Base-by-base conservation (phyloP, 2,113 vertebrate species). In the Callopanchax toddi region DNA sequence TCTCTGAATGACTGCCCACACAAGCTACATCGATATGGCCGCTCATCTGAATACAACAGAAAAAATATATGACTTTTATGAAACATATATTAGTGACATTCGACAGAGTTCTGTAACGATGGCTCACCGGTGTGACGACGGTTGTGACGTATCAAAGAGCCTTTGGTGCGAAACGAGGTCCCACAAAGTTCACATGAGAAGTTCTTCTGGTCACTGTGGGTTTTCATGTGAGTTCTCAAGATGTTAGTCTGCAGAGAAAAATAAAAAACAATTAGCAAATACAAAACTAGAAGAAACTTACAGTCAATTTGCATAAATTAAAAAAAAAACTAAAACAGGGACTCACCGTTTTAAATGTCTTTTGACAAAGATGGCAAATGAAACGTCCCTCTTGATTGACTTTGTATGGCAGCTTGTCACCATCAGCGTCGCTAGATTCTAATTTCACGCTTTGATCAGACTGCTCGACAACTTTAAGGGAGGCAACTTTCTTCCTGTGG, bases 1-100 rank as follows among this genome's bases (percentile, higher is more conserved):
- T 99, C 97, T 65, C 97, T 92, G 85, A 99, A 99, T 62, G 96
- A 96, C 78, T 97, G 95, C 46, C 97, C 97, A 78, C 97, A 99
- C 46, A 97, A 94, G 74, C 87, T 93, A 66, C 97, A 99, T 63
- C 93, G 94, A 74, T 99, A 99, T 4, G 97, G 97, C 3, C 97
- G 94, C 82, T 99, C 97, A 39, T 98, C 97, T 99, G 63, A 18
- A 60, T 4, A 53, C 16, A n/a, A 62, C 0, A 32, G 36, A 8
- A 18, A 40, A 11, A 20, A 58, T 16, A 2, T 1, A 13, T 37
- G 9, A 1, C 11, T 13, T 37, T 3, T 37, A 3, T 18, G 8
- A 8, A 11, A 20, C 12, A 3, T 34, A 0, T 5, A 43, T 32
- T 32, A 32, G 29, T 9, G 10, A 32, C 29, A 32, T 32, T 6